Conservation (phyloP, 2,797 vertebrate genomes). For the Syngnathus acus region DNA sequence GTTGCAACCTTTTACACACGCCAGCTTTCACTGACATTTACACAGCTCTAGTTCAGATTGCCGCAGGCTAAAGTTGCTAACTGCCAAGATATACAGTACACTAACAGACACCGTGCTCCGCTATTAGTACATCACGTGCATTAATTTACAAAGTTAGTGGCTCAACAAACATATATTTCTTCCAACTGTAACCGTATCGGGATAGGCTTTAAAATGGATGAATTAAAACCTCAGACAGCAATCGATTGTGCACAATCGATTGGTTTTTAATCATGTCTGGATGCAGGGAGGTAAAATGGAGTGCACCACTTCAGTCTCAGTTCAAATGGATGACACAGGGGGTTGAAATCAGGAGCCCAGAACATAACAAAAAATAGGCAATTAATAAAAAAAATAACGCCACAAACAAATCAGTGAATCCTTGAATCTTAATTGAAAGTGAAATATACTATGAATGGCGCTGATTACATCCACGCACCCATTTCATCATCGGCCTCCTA, state of each 20-base stretch:
- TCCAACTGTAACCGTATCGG: neutral
- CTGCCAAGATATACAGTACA: neutral
- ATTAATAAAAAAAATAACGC: too few relatives aligned
- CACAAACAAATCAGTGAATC: neutral
- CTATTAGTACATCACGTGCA: neutral
- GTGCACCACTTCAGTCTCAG: neutral
- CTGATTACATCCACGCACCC: neutral
- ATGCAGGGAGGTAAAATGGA: neutral
- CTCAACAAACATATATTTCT: too few relatives aligned
- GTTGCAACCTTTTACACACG: slow-evolving; percentile 51
- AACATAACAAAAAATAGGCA: neutral
- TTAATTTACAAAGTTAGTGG: too few relatives aligned
- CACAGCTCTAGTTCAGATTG: slow-evolving; percentile 22
- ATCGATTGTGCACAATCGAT: neutral
- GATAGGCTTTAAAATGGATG: neutral
- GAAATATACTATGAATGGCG: neutral
- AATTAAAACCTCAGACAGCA: neutral
- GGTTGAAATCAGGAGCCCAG: neutral
- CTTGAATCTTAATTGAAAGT: neutral
- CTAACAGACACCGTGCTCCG: neutral
- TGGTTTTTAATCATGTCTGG: neutral
- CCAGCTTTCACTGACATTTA: slow-evolving; percentile 44
- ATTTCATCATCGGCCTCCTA: neutral
- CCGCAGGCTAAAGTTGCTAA: slow-evolving; percentile 17
- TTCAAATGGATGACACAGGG: neutral